Evolutionary conservation across 2,888 invertebrate genomes (phyloP).

Genomic region (Byasa hedistus): DNA sequence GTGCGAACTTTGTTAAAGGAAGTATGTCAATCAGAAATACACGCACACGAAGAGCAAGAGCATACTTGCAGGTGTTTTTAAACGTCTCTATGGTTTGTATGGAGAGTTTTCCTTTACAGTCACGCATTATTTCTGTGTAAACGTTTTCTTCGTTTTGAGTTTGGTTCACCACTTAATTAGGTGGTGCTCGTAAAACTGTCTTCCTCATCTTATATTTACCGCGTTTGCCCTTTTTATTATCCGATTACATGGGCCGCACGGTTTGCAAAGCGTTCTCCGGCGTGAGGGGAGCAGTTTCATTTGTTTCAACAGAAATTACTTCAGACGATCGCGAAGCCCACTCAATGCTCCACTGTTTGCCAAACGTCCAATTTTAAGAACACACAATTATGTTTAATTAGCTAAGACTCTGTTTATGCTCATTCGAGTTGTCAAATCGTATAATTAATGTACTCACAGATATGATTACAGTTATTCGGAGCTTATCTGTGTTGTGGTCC

Average conservation of each 20-base stretch:
- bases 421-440: conserved; percentile 56
- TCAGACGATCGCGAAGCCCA: conserved; percentile 57
- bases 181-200: conserved; percentile 80
- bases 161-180: conserved; percentile 79
- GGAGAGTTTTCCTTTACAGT: conserved; percentile 1
- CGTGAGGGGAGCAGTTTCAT: conserved; percentile 78
- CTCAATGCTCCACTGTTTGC: conserved; percentile 43
- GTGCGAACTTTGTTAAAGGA: background rate
- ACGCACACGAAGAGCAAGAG: no score
- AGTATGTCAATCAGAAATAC: background rate
- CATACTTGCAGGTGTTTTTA: background rate
- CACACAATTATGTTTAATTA: conserved; percentile 63
- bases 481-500: conserved; percentile 69
- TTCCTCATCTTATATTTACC: conserved; percentile 81
- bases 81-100: background rate
- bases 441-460: conserved; percentile 72
- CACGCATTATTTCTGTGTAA: conserved; percentile 50
- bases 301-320: conserved; percentile 79
- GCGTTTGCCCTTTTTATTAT: conserved; percentile 81
- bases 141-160: conserved; percentile 69
- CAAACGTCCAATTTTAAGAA: conserved; percentile 47
- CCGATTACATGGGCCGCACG: conserved; percentile 77
- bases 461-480: conserved; percentile 69
- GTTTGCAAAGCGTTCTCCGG: conserved; percentile 73
- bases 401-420: conserved; percentile 62